These are phyloP conservation scores for Torymus aiolomorphi DNA, from an alignment of 2,888 invertebrate genomes.

Conservation along the genomic window DNA sequence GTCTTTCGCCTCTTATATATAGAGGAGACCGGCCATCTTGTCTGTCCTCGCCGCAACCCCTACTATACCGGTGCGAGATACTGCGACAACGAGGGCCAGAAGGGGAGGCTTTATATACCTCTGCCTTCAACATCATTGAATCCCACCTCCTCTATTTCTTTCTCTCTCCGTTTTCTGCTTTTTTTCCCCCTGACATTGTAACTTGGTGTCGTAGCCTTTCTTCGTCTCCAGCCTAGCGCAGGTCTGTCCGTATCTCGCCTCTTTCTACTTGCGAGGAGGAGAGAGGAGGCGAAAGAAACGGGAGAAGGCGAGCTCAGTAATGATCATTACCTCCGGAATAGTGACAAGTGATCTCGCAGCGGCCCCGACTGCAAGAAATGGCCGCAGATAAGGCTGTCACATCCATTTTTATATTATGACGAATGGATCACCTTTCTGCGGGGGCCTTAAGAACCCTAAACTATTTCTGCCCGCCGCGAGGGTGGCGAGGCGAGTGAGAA, in stretches of 20 bases:
- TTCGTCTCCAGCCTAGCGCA: not conserved
- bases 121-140: slow-evolving; percentile 51
- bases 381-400: slow-evolving; percentile 74
- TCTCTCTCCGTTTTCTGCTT: slow-evolving; percentile 44
- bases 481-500: not conserved
- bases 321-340: slow-evolving; percentile 75
- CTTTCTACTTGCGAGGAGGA: slow-evolving; percentile 49
- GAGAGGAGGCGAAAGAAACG: slow-evolving; percentile 1
- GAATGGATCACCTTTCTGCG: slow-evolving; percentile 69
- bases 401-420: slow-evolving; percentile 73
- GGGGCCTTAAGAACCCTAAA: not conserved
- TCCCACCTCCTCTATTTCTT: slow-evolving; percentile 48
- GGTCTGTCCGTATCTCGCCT: slow-evolving; percentile 55
- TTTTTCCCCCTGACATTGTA: slow-evolving; percentile 45
- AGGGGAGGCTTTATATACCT: slow-evolving; percentile 49
- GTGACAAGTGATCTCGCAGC: slow-evolving; percentile 72
- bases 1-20: slow-evolving; percentile 47
- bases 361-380: slow-evolving; percentile 72
- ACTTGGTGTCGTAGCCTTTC: slow-evolving; percentile 4
- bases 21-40: slow-evolving; percentile 73
- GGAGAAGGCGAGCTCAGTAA: slow-evolving; percentile 64
- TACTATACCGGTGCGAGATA: slow-evolving; percentile 1
- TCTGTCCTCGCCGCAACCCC: slow-evolving; percentile 59
- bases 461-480: not conserved
- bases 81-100: slow-evolving; percentile 46